Conservation (phyloP, 2,113 vertebrate genomes). For the Microtus montanus region DNA sequence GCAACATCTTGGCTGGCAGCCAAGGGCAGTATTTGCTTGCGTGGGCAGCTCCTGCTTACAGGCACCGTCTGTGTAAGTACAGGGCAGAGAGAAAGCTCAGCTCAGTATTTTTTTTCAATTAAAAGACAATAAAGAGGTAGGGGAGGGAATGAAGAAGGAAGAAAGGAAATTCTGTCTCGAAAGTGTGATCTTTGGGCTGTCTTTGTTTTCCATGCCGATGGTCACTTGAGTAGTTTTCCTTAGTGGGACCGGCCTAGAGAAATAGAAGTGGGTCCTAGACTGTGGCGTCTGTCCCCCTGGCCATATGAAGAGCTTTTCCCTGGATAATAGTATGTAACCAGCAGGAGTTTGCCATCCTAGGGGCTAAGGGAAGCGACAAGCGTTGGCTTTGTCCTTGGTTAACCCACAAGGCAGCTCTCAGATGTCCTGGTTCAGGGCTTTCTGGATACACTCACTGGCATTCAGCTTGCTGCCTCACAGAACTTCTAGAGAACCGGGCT, state of each 20-base stretch:
- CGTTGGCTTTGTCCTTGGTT: constrained; percentile 60
- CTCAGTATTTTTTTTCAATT: constrained; percentile 82
- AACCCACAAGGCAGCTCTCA: constrained; percentile 12
- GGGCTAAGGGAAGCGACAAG: constrained; percentile 46
- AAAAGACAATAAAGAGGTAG: neutral
- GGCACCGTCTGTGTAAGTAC: constrained; percentile 72
- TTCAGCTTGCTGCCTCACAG: neutral
- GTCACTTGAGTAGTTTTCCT: constrained; percentile 66
- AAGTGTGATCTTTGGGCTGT: constrained; percentile 59
- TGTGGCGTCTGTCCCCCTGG: neutral
- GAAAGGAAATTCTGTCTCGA: constrained; percentile 1
- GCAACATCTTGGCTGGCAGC: constrained; percentile 74
- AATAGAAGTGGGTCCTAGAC: constrained; percentile 15
- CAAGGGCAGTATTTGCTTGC: constrained; percentile 78
- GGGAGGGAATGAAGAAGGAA: neutral
- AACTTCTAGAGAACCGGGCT: neutral
- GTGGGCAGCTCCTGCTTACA: constrained; percentile 71
- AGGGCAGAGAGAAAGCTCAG: constrained; percentile 67
- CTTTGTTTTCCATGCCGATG: constrained; percentile 64
- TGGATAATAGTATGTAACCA: constrained; percentile 52
- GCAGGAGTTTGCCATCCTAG: constrained; percentile 29
- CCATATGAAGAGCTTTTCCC: neutral
- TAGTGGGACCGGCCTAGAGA: constrained; percentile 14
- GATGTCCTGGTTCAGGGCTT: neutral
- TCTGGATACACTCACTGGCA: neutral